phyloP scores from a whole-genome alignment of 2,797 vertebrate genomes.

The Lemur catta region DNA sequence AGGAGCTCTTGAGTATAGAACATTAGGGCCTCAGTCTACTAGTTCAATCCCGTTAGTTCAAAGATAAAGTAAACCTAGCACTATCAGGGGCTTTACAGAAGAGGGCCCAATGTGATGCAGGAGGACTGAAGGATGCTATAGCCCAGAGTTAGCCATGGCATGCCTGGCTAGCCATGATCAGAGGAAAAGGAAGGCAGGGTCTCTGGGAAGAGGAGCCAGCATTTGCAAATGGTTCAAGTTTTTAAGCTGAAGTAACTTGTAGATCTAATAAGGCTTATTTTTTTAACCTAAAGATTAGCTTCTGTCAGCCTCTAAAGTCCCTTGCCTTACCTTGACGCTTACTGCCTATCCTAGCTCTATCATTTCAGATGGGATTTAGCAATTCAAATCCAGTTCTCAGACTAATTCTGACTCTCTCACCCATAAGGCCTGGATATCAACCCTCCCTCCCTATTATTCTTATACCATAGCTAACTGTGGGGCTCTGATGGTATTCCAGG shows the following conservation, averaged over 20 bases:
- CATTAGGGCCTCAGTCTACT: background rate
- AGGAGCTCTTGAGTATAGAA: background rate
- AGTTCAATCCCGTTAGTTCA: background rate
- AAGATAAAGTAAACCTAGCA: background rate
- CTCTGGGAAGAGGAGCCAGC: background rate
- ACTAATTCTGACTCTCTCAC: conserved; percentile 10
- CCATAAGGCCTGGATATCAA: background rate
- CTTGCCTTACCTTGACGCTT: background rate
- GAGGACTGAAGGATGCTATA: background rate
- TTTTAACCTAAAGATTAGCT: conserved; percentile 2
- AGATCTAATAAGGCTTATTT: background rate
- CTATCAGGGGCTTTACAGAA: background rate
- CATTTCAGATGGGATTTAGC: background rate
- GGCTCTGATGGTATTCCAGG: background rate
- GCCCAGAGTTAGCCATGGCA: background rate
- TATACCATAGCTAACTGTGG: background rate
- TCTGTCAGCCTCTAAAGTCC: background rate
- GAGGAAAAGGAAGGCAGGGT: background rate
- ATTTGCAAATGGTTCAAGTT: background rate
- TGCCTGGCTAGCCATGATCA: background rate
- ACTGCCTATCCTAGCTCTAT: background rate
- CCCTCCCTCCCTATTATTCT: background rate
- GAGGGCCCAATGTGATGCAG: background rate
- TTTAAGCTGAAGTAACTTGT: conserved; percentile 6
- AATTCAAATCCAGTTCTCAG: conserved; percentile 12